Evolutionary conservation across 2,113 vertebrate genomes (phyloP), one percentile per base, ranked within the genome.

Genomic region (Haemorhous mexicanus): DNA sequence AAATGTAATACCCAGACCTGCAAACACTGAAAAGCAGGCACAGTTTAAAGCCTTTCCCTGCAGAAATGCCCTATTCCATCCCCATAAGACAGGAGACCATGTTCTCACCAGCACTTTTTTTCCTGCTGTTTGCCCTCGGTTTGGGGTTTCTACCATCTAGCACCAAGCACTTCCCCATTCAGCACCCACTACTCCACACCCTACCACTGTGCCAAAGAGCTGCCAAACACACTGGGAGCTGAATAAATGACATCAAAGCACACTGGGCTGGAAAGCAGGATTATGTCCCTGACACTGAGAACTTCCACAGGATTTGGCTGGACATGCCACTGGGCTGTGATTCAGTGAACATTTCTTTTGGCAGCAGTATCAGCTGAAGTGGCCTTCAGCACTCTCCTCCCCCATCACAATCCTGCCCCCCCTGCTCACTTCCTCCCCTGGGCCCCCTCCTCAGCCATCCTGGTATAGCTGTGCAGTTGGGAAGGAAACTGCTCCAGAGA

Each of bases 311-410:
- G 79, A 62, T 92, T 92, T 92, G 89, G 89, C 76, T 9, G 16
- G 56, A 77, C 56, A 3, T 81, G 43, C 49, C 85, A 69, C 63
- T 83, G 47, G 74, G 66, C 82, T 92, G 89, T 32, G 64, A 86
- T 89, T 86, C 80, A 77, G 39, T 37, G 79, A 84, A 47, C 72
- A n/a, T 47, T 90, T 66, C 68, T 94, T 94, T 91, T 96, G 94
- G 90, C 90, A 94, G 67, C 63, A 77, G 47, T 23, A 67, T 26
- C 67, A 70, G 59, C 39, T 86, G 52, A 67, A 96, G 52, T 72
- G 90, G 86, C 89, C 92, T 93, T 96, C 84, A 87, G 56, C 22
- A 20, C 59, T 47, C 33, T 95, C 56, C 39, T 93, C 52, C 68
- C 28, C 39, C 91, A 87, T 20, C 1, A 0, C 58, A 89, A 3